A percentile compares a stretch with the other conserved stretches of the same genome.
Evolutionary conservation across 2,888 invertebrate species (phyloP).

Genomic region (Brassicogethes aeneus): DNA sequence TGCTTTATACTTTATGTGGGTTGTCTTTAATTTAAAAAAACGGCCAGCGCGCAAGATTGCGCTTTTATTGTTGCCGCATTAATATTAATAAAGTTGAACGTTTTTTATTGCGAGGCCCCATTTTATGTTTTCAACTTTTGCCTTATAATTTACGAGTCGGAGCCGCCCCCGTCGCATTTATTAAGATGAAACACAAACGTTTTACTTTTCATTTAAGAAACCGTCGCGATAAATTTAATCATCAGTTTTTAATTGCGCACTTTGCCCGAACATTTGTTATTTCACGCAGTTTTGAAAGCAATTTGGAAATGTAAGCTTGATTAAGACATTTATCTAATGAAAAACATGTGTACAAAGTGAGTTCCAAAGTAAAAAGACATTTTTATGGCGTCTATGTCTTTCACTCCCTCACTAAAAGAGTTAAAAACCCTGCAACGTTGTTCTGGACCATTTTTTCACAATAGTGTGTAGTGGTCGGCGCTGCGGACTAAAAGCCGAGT

Average conservation of each 20-base stretch:
- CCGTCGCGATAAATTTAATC: not conserved
- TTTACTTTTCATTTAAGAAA: not conserved
- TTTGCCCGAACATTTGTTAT: not conserved
- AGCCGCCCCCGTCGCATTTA: conserved; percentile 18
- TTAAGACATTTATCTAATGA: no score
- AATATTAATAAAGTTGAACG: conserved; percentile 31
- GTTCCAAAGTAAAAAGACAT: no score
- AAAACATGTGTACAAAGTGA: no score
- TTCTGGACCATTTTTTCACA: no score
- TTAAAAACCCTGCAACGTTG: no score
- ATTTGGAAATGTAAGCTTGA: no score
- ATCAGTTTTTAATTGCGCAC: not conserved
- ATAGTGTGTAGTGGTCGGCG: no score
- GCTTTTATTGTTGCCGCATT: conserved; percentile 27
- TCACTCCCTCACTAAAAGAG: no score
- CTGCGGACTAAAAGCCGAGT: no score
- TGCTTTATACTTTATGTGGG: no score
- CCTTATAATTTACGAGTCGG: conserved; percentile 22
- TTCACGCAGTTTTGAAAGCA: no score
- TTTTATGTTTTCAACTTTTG: conserved; percentile 22
- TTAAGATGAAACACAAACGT: conserved; percentile 15
- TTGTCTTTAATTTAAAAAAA: conserved; percentile 14
- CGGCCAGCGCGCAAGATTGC: conserved; percentile 18
- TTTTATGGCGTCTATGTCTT: no score
- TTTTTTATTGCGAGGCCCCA: conserved; percentile 26